A percentile compares a stretch with the other conserved stretches of the same genome.
Conservation (phyloP, 2,113 vertebrate species). For the Promerops cafer region DNA sequence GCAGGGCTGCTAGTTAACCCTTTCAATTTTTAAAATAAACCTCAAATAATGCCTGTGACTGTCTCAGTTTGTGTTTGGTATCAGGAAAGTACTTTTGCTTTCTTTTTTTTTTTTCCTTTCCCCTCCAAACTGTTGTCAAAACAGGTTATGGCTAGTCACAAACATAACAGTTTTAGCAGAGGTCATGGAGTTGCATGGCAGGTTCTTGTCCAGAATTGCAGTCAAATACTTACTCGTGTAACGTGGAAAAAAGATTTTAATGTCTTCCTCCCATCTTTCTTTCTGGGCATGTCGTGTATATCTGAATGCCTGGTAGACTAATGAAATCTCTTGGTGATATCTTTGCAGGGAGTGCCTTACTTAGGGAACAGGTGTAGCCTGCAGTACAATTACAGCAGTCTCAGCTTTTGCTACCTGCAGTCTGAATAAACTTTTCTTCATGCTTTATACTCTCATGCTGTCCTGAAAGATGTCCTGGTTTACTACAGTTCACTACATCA, state of each 20-base stretch:
- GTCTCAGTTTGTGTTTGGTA: neutral
- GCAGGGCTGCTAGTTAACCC: neutral
- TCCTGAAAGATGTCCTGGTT: constrained; percentile 40
- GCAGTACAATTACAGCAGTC: constrained; percentile 32
- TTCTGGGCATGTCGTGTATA: neutral
- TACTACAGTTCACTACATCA: constrained; percentile 20
- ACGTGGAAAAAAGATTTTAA: neutral
- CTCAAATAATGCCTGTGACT: neutral
- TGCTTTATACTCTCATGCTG: constrained; percentile 45
- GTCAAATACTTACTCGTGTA: neutral
- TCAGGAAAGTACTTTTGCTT: neutral
- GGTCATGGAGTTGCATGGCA: neutral
- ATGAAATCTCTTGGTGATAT: constrained; percentile 45
- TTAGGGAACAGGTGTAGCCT: constrained; percentile 47
- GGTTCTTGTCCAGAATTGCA: neutral
- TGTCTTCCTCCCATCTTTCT: neutral
- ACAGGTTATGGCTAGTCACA: neutral
- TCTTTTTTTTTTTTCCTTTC: fast-evolving
- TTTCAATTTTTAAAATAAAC: neutral
- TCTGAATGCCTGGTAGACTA: constrained; percentile 42
- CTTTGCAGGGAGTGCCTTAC: constrained; percentile 48
- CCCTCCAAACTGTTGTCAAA: neutral
- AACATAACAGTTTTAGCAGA: neutral
- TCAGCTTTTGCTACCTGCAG: constrained; percentile 42
- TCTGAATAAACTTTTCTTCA: constrained; percentile 55